Percentiles rank a stretch among this genome's conserved stretches.
Evolutionary conservation across 2,888 invertebrate genomes (phyloP).

Genomic region (Neelides folsomi): DNA sequence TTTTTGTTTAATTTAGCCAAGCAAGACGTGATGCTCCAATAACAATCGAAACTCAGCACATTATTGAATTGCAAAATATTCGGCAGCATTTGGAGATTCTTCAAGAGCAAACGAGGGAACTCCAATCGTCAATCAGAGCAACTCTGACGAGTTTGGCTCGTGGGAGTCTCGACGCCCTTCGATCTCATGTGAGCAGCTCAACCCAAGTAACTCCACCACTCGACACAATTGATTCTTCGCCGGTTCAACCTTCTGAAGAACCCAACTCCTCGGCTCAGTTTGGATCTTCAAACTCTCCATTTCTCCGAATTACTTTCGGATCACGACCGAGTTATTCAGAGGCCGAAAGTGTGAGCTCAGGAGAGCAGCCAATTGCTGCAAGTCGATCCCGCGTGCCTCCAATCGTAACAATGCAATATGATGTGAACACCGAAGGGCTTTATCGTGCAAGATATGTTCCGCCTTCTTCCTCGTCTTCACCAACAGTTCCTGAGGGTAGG

Average conservation of each 20-base stretch:
- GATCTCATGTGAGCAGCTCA: slow-evolving; percentile 20
- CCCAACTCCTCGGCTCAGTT: neutral
- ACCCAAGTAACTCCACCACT: neutral
- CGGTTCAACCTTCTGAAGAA: neutral
- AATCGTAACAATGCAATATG: slow-evolving; percentile 28
- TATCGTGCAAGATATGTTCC: slow-evolving; percentile 5
- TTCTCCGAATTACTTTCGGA: neutral
- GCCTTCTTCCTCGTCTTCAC: neutral
- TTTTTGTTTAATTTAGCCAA: slow-evolving; percentile 16
- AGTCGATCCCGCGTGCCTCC: slow-evolving; percentile 16
- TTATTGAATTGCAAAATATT: slow-evolving; percentile 28
- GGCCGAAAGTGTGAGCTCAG: no score
- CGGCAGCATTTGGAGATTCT: slow-evolving; percentile 28
- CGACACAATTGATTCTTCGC: neutral
- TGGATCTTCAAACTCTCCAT: neutral
- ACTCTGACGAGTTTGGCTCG: slow-evolving; percentile 28
- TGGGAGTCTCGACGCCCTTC: slow-evolving; percentile 27
- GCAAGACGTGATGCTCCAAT: slow-evolving; percentile 26
- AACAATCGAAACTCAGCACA: slow-evolving; percentile 28
- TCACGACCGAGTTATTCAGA: no score
- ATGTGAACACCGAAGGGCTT: slow-evolving; percentile 15
- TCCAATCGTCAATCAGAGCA: slow-evolving; percentile 30
- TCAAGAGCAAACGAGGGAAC: slow-evolving; percentile 30
- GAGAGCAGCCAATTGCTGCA: no score
- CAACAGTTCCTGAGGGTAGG: slow-evolving; percentile 1